phyloP scores from a whole-genome alignment of 2,888 invertebrate species.

The Rapana venosa region DNA sequence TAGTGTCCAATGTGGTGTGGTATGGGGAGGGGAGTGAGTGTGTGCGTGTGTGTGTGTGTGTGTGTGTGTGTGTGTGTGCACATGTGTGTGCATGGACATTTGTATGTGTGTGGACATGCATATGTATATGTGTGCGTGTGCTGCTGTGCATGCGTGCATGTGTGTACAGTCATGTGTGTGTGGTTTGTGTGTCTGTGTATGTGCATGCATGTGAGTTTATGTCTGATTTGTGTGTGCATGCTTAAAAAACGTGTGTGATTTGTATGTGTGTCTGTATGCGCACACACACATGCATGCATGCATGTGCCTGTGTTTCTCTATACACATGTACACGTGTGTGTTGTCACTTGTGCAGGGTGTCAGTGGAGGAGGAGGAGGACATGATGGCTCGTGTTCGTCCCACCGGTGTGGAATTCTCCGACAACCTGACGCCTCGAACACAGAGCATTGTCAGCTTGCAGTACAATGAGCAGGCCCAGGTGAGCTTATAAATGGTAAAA shows the following conservation, averaged over 20 bases:
- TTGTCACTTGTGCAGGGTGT: neutral
- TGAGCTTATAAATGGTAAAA: neutral
- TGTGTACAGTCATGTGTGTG: too few species aligned
- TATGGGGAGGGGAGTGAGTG: too few species aligned
- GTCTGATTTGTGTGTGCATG: neutral
- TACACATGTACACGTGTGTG: neutral
- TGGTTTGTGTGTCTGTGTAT: too few species aligned
- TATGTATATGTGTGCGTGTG: too few species aligned
- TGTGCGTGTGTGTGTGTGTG: too few species aligned
- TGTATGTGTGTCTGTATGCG: neutral
- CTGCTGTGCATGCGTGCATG: too few species aligned
- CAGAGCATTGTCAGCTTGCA: constrained; percentile 17
- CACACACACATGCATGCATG: neutral
- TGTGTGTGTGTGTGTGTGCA: too few species aligned
- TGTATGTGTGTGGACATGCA: too few species aligned
- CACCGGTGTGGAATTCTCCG: neutral
- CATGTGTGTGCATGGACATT: too few species aligned
- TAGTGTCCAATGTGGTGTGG: too few species aligned
- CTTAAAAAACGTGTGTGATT: neutral
- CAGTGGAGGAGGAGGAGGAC: neutral
- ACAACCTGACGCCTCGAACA: neutral
- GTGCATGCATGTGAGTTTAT: neutral
- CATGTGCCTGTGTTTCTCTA: neutral
- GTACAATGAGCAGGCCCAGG: constrained; percentile 20
- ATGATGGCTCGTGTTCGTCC: constrained; percentile 17